Evolutionary conservation across 2,797 vertebrate species (phyloP).

Genomic region (Menidia menidia): DNA sequence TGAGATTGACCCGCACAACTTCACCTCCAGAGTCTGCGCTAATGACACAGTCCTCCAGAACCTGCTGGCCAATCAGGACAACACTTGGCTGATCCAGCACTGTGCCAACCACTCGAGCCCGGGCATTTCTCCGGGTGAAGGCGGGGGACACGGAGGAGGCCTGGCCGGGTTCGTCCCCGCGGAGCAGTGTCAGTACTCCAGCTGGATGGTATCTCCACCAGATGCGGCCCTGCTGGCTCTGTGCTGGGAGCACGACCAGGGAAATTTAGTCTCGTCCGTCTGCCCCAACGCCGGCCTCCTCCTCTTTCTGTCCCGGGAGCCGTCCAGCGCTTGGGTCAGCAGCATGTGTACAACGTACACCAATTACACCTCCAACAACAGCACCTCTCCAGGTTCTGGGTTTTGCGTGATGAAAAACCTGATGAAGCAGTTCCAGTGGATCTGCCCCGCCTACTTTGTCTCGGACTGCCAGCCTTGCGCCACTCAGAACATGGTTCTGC

Average conservation of each 20-base stretch:
- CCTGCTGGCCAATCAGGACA: constrained; percentile 83
- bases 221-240: constrained; percentile 71
- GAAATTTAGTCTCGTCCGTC: constrained; percentile 74
- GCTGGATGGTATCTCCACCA: constrained; percentile 74
- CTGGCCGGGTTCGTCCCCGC: constrained; percentile 57
- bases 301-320: constrained; percentile 65
- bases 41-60: constrained; percentile 77
- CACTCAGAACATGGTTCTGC: constrained; percentile 64
- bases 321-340: constrained; percentile 78
- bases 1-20: constrained; percentile 78
- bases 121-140: constrained; percentile 15
- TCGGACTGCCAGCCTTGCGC: constrained; percentile 71
- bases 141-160: constrained; percentile 9
- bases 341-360: constrained; percentile 74
- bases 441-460: constrained; percentile 76
- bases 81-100: constrained; percentile 80
- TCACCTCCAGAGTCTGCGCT: constrained; percentile 78
- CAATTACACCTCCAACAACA: constrained; percentile 54
- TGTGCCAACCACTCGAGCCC: constrained; percentile 72
- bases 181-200: constrained; percentile 79
- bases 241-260: constrained; percentile 85
- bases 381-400: constrained; percentile 15
- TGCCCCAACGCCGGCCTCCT: constrained; percentile 71
- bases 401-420: constrained; percentile 71
- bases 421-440: constrained; percentile 77